A percentile compares a stretch with the other conserved stretches of the same genome.
Conservation (phyloP, 2,113 vertebrate species). For the Corythoichthys haematopterus region DNA sequence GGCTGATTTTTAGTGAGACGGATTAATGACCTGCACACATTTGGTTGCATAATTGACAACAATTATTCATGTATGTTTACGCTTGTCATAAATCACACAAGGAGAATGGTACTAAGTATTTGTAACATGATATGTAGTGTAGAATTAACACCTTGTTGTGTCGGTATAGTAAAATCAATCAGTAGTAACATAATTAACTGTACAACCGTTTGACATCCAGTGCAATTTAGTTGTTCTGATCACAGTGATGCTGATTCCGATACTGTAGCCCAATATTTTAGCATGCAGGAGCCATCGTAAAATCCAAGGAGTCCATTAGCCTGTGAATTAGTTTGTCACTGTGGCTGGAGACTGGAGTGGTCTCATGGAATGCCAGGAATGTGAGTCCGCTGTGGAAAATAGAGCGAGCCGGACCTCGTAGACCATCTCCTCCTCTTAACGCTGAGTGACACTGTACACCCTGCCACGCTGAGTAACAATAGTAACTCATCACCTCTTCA, state of each 20-base stretch:
- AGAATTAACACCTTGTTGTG: not conserved
- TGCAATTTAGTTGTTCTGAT: not conserved
- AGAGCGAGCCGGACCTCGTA: conserved; percentile 12
- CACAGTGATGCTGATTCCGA: not conserved
- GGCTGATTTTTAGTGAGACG: conserved; percentile 7
- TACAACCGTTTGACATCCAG: not conserved
- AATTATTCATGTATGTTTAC: not conserved
- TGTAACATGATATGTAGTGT: not conserved
- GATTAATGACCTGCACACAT: conserved; percentile 8
- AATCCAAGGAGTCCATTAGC: not conserved
- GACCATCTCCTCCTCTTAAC: conserved; percentile 11
- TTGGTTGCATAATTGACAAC: conserved; percentile 18
- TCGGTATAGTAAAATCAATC: not conserved
- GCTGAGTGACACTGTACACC: conserved; percentile 18
- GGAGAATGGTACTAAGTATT: not conserved
- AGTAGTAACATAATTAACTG: not conserved
- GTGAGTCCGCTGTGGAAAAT: conserved; percentile 32
- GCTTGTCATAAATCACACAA: conserved; percentile 8
- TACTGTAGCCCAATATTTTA: not conserved
- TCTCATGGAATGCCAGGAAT: conserved; percentile 55
- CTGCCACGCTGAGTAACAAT: conserved; percentile 8
- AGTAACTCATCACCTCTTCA: conserved; percentile 2
- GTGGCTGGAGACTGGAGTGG: conserved; percentile 18
- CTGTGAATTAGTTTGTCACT: conserved; percentile 21
- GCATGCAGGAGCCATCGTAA: not conserved